Base-by-base conservation (phyloP, 1,140 invertebrate genomes). In the Ladona fulva region DNA sequence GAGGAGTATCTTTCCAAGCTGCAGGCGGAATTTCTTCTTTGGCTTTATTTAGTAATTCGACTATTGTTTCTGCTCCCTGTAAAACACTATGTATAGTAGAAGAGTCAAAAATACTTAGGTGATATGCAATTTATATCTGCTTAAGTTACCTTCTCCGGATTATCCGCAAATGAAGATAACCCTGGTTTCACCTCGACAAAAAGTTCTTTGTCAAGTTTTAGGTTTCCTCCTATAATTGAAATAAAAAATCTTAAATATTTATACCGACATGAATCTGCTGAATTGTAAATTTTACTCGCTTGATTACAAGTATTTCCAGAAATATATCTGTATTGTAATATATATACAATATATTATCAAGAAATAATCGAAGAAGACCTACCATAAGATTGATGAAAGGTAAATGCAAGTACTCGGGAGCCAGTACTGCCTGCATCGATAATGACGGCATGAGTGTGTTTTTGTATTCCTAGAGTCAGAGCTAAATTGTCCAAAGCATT, bases 351-450 rank as follows among this genome's bases (percentile, higher is more conserved):
- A n/a, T n/a, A n/a, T n/a, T n/a, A n/a, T n/a, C 3, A 37, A 8
- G 29, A 37, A 37, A 37, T 5, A 1, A 37, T 5, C 29, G 29
- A 37, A 37, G 3, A 74, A 74, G 24, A 11, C 91, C 90, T 89
- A 84, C 89, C 84, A 80, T 89, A 88, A 8, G 92, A 91, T 80
- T 91, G 88, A 82, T 93, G 90, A 85, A 98, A 98, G 80, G 92
- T 92, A 83, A 96, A 98, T 0, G 96, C 93, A 80, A 97, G 87
- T 14, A 98, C 90, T 78, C 97, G 89, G 75, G 95, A 95, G 0
- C 97, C 97, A 0, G 97, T 99, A 25, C 95, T 97, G 16, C 97
- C 97, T 0, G 96, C 97, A 87, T 99, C 97, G 78, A 99, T 95
- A 74, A 99, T 92, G n/a, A 97, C 93, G 0, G 94, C 95, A 87